Conservation (phyloP, 2,113 vertebrate genomes). For the Tragelaphus buxtoni region DNA sequence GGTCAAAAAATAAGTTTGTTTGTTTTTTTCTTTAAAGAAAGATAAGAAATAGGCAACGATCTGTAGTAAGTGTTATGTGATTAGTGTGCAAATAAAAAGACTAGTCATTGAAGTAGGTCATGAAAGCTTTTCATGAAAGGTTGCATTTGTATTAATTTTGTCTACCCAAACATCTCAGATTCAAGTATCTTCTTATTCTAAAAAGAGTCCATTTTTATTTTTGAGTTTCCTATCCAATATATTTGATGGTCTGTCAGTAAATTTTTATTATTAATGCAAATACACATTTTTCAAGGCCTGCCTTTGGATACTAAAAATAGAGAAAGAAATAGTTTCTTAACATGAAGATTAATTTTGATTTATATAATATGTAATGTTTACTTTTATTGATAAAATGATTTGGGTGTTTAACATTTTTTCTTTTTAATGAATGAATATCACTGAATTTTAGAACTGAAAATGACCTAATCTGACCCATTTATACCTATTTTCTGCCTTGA, state of each 20-base stretch:
- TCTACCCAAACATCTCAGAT: not conserved
- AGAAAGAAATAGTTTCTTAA: not conserved
- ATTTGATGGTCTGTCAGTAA: not conserved
- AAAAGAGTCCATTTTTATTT: not conserved
- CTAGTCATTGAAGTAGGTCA: not conserved
- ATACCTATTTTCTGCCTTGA: not conserved
- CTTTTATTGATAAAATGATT: constrained; percentile 4
- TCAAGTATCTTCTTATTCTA: not conserved
- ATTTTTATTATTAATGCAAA: constrained; percentile 5
- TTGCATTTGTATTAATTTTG: not conserved
- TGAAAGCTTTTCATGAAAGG: not conserved
- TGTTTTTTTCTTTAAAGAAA: not conserved
- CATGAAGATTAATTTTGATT: not conserved
- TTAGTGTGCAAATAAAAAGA: not conserved
- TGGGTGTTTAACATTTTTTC: not conserved
- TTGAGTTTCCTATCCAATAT: not conserved
- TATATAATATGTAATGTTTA: not conserved
- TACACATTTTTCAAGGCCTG: not conserved
- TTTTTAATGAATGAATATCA: constrained; percentile 15
- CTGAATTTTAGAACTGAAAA: constrained; percentile 24
- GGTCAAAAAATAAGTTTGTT: not conserved
- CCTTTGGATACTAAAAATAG: constrained; percentile 5
- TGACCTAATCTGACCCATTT: not conserved
- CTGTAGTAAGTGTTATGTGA: not conserved
- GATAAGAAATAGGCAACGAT: not conserved